Percentiles rank a stretch among this genome's conserved stretches.
These are phyloP conservation scores for Acrocephalus scirpaceus DNA, from an alignment of 2,797 vertebrate genomes.

Conservation along the genomic window DNA sequence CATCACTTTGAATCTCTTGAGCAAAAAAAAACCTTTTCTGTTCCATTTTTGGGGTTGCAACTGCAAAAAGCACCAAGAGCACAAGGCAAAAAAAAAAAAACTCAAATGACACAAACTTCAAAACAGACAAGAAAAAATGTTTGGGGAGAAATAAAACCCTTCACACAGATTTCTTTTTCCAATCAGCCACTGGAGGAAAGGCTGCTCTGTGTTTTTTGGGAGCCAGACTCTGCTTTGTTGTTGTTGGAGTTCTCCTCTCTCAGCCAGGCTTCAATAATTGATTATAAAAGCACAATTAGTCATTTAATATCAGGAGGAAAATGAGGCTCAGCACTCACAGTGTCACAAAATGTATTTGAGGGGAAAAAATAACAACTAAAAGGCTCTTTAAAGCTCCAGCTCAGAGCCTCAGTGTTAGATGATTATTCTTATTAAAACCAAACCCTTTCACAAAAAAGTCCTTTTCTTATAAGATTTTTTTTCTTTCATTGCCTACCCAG, in stretches of 20 bases:
- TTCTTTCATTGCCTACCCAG: no score
- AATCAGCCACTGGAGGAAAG: not conserved
- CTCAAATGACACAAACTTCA: fast-evolving
- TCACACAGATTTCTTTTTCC: not conserved
- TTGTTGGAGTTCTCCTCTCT: not conserved
- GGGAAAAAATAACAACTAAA: not conserved
- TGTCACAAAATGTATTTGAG: not conserved
- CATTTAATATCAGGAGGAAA: not conserved
- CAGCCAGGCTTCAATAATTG: conserved; percentile 1
- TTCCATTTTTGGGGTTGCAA: not conserved
- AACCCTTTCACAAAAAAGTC: no score
- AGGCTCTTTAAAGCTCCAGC: not conserved
- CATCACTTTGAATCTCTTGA: not conserved
- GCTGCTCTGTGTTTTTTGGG: fast-evolving
- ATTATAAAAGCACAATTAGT: conserved; percentile 4
- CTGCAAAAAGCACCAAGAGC: not conserved
- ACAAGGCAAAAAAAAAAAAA: not conserved
- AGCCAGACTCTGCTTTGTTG: no score
- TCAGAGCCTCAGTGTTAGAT: not conserved
- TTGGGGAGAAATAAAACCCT: not conserved
- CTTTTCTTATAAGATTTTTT: no score
- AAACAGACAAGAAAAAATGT: not conserved
- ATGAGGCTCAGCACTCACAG: not conserved
- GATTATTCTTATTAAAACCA: no score
- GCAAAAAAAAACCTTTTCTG: not conserved